These are phyloP conservation scores for Xestia sexstrigata DNA, from an alignment of 2,888 invertebrate genomes.

Conservation along the genomic window DNA sequence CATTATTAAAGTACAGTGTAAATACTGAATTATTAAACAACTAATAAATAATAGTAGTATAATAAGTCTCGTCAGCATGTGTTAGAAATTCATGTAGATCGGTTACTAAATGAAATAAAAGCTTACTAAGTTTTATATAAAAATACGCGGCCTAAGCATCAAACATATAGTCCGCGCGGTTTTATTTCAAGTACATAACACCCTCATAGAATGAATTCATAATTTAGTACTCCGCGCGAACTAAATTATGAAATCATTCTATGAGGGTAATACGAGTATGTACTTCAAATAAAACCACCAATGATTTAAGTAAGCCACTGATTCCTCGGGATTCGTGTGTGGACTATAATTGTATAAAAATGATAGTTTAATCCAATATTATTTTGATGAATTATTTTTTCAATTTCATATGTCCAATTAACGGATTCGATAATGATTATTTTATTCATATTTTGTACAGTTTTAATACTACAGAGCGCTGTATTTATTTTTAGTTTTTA, in stretches of 20 bases:
- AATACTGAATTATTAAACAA: slow-evolving; percentile 43
- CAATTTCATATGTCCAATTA: neutral
- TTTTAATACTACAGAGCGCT: slow-evolving; percentile 10
- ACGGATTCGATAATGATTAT: neutral
- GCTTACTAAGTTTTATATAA: slow-evolving; percentile 34
- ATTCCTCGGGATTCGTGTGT: too few species aligned
- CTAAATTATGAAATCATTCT: too few species aligned
- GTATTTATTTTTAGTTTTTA: slow-evolving; percentile 8
- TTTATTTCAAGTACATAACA: too few species aligned
- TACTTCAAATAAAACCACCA: too few species aligned
- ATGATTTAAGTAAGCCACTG: too few species aligned
- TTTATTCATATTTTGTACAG: neutral
- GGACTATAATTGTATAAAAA: neutral
- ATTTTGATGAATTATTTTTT: neutral
- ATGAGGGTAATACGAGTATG: too few species aligned
- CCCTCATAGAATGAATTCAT: too few species aligned
- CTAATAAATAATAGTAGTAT: slow-evolving; percentile 25
- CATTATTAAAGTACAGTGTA: slow-evolving; percentile 49
- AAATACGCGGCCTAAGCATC: slow-evolving; percentile 56
- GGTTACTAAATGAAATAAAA: slow-evolving; percentile 46
- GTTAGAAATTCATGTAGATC: slow-evolving; percentile 51
- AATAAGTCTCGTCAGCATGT: slow-evolving; percentile 43
- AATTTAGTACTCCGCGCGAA: too few species aligned
- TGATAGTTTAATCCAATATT: neutral
- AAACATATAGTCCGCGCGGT: neutral